Conservation (phyloP, 92 coral and sea anemone genomes). For the Blastomussa wellsi region DNA sequence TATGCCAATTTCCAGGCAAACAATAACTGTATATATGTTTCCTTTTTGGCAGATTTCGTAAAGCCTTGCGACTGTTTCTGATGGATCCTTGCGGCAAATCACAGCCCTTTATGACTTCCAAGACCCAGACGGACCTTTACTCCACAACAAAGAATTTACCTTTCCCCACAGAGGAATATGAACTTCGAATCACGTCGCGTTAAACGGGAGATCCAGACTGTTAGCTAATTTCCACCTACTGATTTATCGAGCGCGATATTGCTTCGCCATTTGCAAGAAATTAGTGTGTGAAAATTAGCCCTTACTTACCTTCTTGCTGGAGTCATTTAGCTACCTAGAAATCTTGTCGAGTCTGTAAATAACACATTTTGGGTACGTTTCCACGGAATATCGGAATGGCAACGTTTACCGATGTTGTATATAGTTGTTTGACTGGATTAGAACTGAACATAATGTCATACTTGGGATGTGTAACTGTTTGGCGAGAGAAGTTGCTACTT, state of each 20-base stretch:
- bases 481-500: too few relatives aligned
- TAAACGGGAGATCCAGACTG: background rate
- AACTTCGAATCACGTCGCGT: background rate
- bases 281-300: too few relatives aligned
- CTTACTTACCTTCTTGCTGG: background rate
- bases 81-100: constrained; percentile 24
- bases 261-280: too few relatives aligned
- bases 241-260: background rate
- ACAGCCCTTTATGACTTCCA: background rate
- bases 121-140: background rate
- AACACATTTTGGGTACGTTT: too few relatives aligned
- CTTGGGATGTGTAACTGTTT: too few relatives aligned
- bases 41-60: constrained; percentile 10
- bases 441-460: too few relatives aligned
- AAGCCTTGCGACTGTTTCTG: background rate
- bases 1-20: too few relatives aligned
- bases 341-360: background rate
- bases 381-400: too few relatives aligned
- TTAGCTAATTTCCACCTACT: background rate
- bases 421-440: too few relatives aligned
- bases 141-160: background rate
- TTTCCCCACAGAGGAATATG: background rate
- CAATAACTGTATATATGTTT: background rate
- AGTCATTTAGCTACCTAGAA: background rate
- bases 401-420: too few relatives aligned